Conservation (phyloP, 2,888 invertebrate species). For the Cataglyphis altisquamis region DNA sequence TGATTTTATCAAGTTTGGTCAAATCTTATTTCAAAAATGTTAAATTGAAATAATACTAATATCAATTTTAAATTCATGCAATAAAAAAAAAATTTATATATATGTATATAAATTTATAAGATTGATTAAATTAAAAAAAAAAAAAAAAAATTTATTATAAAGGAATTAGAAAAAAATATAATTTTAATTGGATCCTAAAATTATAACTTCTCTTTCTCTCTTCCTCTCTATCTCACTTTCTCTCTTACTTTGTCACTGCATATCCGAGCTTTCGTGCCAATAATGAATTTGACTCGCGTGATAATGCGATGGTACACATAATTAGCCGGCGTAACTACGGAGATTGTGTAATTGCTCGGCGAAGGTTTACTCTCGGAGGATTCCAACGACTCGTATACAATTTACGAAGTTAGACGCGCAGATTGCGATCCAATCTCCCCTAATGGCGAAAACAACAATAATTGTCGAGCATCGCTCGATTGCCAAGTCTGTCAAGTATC, state of each 20-base stretch:
- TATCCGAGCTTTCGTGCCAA: conserved; percentile 5
- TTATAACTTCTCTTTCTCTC: background rate
- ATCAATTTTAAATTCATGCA: background rate
- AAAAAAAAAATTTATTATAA: background rate
- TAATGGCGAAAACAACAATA: conserved; percentile 61
- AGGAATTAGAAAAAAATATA: background rate
- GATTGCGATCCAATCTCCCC: conserved; percentile 25
- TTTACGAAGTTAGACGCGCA: conserved; percentile 16
- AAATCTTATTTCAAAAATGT: background rate
- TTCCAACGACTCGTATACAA: conserved; percentile 42
- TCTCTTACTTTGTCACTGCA: background rate
- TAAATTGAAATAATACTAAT: background rate
- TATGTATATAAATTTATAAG: background rate
- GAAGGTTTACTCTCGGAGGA: background rate
- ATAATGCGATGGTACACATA: conserved; percentile 68
- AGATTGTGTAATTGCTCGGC: conserved; percentile 58
- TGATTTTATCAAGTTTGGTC: background rate
- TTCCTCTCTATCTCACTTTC: background rate
- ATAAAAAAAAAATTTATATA: background rate
- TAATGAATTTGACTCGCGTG: conserved; percentile 33
- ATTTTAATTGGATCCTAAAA: background rate
- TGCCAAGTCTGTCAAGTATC: conserved; percentile 16
- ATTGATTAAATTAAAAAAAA: no score
- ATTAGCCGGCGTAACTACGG: conserved; percentile 66
- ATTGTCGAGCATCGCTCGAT: conserved; percentile 51